Percentiles rank a stretch among this genome's conserved stretches.
phyloP scores from a whole-genome alignment of 2,888 invertebrate genomes.

The Sinhomidia bicolor region DNA sequence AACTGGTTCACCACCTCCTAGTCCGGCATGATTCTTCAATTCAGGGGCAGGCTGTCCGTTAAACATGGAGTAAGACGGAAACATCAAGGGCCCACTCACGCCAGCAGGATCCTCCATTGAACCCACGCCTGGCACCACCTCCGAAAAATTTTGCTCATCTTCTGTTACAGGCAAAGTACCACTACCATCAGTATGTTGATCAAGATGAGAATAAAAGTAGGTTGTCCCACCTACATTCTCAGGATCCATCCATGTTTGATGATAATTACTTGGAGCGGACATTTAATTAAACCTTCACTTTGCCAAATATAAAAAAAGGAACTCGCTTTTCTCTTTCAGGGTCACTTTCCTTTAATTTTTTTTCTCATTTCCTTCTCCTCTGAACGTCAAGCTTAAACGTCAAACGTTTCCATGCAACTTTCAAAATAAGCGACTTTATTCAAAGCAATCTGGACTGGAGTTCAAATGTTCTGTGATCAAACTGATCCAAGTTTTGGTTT shows the following conservation, averaged over 20 bases:
- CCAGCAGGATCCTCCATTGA: slow-evolving; percentile 71
- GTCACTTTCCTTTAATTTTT: slow-evolving; percentile 1
- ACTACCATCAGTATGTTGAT: slow-evolving; percentile 78
- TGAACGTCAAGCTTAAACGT: too few relatives aligned
- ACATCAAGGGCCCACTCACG: slow-evolving; percentile 72
- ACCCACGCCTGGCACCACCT: slow-evolving; percentile 45
- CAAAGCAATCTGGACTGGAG: too few relatives aligned
- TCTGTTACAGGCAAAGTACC: slow-evolving; percentile 32
- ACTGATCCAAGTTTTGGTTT: too few relatives aligned
- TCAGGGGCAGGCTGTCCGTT: slow-evolving; percentile 85
- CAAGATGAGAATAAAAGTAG: slow-evolving; percentile 88
- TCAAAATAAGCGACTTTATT: too few relatives aligned
- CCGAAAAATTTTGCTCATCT: slow-evolving; percentile 58
- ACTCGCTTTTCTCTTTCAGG: neutral
- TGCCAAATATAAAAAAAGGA: neutral
- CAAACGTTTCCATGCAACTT: too few relatives aligned
- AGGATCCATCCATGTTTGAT: slow-evolving; percentile 82
- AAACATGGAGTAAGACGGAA: slow-evolving; percentile 85
- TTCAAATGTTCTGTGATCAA: too few relatives aligned
- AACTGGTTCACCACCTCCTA: slow-evolving; percentile 73
- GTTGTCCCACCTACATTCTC: slow-evolving; percentile 98
- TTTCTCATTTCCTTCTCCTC: slow-evolving; percentile 41
- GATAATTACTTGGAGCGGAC: slow-evolving; percentile 60
- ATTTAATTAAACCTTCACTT: slow-evolving; percentile 26
- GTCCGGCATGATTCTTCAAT: slow-evolving; percentile 81